Percentiles rank a stretch among this genome's conserved stretches.
Conservation (phyloP, 1,140 invertebrate species). For the Rhynchophorus ferrugineus region DNA sequence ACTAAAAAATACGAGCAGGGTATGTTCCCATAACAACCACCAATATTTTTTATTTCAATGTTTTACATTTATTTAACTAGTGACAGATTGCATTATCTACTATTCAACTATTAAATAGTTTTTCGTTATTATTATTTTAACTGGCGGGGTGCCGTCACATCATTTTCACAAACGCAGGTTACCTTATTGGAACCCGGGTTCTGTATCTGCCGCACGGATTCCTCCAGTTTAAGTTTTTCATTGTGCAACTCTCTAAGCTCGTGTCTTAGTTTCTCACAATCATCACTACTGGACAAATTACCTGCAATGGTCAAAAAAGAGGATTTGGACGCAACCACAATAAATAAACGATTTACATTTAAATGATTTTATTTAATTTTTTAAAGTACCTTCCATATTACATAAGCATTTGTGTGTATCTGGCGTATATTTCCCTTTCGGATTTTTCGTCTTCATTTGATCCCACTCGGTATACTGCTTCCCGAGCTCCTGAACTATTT, state of each 20-base stretch:
- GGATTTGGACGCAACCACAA: too few species aligned
- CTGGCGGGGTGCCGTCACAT: too few species aligned
- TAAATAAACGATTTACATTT: conserved; percentile 1
- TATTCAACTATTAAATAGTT: too few species aligned
- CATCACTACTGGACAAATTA: conserved; percentile 8
- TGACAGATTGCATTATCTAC: too few species aligned
- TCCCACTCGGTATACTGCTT: conserved; percentile 30
- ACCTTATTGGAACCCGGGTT: neutral
- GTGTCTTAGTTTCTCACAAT: conserved; percentile 20
- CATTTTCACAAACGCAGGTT: neutral
- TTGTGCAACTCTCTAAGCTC: conserved; percentile 19
- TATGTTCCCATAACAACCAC: too few species aligned
- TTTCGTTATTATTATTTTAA: too few species aligned
- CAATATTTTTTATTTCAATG: too few species aligned
- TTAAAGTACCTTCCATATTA: conserved; percentile 9
- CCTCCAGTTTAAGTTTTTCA: conserved; percentile 20
- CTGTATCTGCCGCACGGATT: conserved; percentile 16
- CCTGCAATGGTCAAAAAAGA: neutral
- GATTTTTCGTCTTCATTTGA: conserved; percentile 7
- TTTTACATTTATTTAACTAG: too few species aligned
- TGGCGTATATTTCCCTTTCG: conserved; percentile 2
- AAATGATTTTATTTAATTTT: conserved; percentile 1
- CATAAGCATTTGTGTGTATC: conserved; percentile 1
- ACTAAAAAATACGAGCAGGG: too few species aligned
- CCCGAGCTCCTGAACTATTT: conserved; percentile 26